Evolutionary conservation across 1,140 invertebrate genomes (phyloP), one percentile per base, ranked within the genome.

Genomic region (Macrotrachela quadricornifera): DNA sequence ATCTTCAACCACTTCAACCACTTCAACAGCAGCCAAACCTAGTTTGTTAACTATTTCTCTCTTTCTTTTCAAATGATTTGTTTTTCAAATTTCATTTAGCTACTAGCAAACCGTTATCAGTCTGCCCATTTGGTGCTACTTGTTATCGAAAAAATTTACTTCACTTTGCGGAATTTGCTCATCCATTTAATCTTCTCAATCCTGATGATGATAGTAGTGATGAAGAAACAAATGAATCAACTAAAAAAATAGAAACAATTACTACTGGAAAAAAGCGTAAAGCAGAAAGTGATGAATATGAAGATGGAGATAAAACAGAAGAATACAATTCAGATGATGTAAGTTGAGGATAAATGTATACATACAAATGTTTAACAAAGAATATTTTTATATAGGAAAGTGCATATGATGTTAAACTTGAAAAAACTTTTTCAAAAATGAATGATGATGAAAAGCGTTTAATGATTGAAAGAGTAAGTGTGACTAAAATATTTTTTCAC

Each of bases 141-240:
- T 61, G 60, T 41, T 61, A 60, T 42, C 41, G 60, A 42, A 61
- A 60, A 48, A 60, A 61, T 52, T 48, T 62, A 14, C 48, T 63
- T 13, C 62, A 63, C 50, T 63, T 61, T 52, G 59, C 60, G 18
- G 60, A 61, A 46, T 63, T 51, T 53, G 59, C 59, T 10, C 61
- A 63, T 45, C 61, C 61, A 10, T 59, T 57, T 3, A 42, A 47
- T 18, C 36, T 30, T 14, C 12, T 45, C 11, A 45, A 21, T 13
- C 30, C 18, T 12, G 42, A 37, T n/a, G 10, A 11, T 47, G 12
- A 15, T 42, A 42, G 15, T 13, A 42, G 12, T 13, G 15, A 42
- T 13, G 15, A 42, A 15, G 15, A 42, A 3, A 42, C 41, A 15
- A 42, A 42, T 14, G 10, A 42, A 4, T 30, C 21, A 30, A 30